phyloP scores from a whole-genome alignment of 2,113 vertebrate genomes.

The Microtus richardsoni region DNA sequence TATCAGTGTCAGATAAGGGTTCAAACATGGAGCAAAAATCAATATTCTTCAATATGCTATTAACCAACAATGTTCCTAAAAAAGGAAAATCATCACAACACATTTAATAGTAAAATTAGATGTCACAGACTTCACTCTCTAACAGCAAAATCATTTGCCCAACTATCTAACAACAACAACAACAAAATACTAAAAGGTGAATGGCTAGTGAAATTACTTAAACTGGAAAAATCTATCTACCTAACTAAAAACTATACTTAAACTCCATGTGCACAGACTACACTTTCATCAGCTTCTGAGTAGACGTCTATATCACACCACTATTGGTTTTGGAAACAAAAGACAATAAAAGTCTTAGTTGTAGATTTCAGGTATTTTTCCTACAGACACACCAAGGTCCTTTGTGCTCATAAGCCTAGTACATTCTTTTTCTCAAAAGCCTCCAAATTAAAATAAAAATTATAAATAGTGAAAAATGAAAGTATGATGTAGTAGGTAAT shows the following conservation, averaged over 20 bases:
- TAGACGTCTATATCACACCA: constrained; percentile 68
- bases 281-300: constrained; percentile 59
- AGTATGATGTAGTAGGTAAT: constrained; percentile 63
- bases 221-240: constrained; percentile 75
- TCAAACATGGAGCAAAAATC: constrained; percentile 79
- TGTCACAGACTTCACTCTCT: constrained; percentile 43
- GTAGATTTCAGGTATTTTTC: constrained; percentile 37
- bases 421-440: constrained; percentile 52
- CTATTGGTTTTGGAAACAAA: constrained; percentile 13
- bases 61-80: constrained; percentile 8
- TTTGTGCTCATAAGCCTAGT: constrained; percentile 20
- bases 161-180: constrained; percentile 68
- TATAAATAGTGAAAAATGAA: constrained; percentile 65
- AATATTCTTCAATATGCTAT: constrained; percentile 48
- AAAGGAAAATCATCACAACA: background rate
- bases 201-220: constrained; percentile 72
- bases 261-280: constrained; percentile 70
- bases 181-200: constrained; percentile 64
- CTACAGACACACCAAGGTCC: background rate
- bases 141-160: constrained; percentile 65
- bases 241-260: constrained; percentile 58
- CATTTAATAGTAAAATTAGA: constrained; percentile 52
- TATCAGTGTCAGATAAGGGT: constrained; percentile 68
- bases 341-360: constrained; percentile 43
- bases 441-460: constrained; percentile 53